These are phyloP conservation scores for Lepidurus packardi DNA, from an alignment of 1,140 invertebrate genomes.

Conservation along the genomic window DNA sequence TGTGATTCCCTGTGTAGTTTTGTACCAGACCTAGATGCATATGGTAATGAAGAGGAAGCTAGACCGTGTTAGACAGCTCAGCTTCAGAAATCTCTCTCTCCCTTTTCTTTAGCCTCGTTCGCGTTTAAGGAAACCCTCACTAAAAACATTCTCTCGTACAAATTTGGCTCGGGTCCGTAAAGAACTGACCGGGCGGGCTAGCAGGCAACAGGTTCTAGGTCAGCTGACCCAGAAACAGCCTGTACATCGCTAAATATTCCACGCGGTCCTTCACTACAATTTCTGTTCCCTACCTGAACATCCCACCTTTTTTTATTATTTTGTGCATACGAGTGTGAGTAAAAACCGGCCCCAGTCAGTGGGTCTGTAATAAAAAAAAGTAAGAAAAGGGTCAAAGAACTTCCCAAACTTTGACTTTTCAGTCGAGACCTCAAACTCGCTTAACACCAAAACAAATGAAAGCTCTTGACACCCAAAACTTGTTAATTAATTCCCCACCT, in stretches of 20 bases:
- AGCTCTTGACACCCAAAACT: no score
- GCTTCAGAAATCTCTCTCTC: not conserved
- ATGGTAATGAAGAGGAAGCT: slow-evolving; percentile 14
- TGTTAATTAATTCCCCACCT: no score
- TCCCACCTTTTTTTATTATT: not conserved
- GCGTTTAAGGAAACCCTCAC: not conserved
- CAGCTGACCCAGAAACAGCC: slow-evolving; percentile 15
- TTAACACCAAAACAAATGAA: not conserved
- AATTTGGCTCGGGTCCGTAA: not conserved
- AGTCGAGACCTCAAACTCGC: not conserved
- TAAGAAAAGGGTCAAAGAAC: not conserved
- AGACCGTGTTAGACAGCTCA: not conserved
- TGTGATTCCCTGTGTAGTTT: not conserved
- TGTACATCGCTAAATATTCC: not conserved
- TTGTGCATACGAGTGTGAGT: not conserved
- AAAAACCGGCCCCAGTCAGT: not conserved
- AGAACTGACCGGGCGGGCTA: not conserved
- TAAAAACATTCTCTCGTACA: not conserved
- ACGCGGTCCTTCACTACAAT: not conserved
- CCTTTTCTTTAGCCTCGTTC: slow-evolving; percentile 2
- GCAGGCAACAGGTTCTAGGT: not conserved
- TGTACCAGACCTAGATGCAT: not conserved
- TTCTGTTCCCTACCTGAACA: not conserved
- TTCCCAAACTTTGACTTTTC: not conserved
- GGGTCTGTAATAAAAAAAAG: not conserved